Percentiles rank a stretch among this genome's conserved stretches.
Conservation (phyloP, 2,888 invertebrate species). For the Laspeyria flexula region DNA sequence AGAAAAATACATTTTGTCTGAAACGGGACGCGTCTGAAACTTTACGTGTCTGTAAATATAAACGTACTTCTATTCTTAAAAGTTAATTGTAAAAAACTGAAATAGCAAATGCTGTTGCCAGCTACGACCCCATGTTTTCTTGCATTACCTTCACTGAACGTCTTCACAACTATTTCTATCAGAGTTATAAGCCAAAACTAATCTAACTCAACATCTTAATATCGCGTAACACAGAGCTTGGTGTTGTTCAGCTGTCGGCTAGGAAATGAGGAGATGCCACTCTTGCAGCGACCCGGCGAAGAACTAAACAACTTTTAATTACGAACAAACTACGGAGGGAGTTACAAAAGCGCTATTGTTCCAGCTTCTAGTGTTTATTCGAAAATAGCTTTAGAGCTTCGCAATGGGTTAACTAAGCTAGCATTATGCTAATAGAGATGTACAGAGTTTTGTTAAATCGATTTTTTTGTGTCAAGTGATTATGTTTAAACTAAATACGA, state of each 20-base stretch:
- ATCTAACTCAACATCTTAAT: background rate
- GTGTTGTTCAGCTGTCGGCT: background rate
- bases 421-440: background rate
- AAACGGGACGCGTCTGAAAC: too few species aligned
- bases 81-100: too few species aligned
- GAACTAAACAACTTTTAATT: conserved; percentile 38
- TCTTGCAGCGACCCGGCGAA: conserved; percentile 24
- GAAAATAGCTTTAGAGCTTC: background rate
- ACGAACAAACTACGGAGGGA: conserved; percentile 15
- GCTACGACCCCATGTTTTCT: too few species aligned
- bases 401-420: background rate
- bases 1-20: too few species aligned
- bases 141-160: too few species aligned
- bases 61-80: too few species aligned
- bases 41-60: too few species aligned
- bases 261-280: conserved; percentile 34
- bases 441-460: background rate
- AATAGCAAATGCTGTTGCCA: too few species aligned
- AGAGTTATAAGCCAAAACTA: background rate
- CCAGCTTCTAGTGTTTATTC: background rate
- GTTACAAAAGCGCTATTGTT: background rate
- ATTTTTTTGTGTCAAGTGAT: too few species aligned
- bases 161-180: too few species aligned
- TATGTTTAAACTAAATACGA: too few species aligned
- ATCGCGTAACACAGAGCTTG: background rate